Evolutionary conservation across 2,888 invertebrate genomes (phyloP).

Genomic region (Galerucella pusilla): DNA sequence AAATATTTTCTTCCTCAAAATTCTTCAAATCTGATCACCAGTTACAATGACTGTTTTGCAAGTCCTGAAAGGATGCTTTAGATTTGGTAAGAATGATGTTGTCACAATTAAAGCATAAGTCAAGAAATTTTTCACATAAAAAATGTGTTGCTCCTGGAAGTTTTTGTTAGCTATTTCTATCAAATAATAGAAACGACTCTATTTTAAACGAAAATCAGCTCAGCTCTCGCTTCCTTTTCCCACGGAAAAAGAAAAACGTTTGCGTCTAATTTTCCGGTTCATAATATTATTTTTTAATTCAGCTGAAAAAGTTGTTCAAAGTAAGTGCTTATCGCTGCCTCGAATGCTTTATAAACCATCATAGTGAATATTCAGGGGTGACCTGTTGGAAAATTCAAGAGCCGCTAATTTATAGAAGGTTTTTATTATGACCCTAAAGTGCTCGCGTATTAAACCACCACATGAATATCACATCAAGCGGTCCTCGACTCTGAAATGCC

Average conservation of each 20-base stretch:
- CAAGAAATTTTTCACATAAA: too few species aligned
- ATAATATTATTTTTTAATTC: constrained; percentile 24
- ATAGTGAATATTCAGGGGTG: constrained; percentile 35
- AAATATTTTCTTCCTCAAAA: too few species aligned
- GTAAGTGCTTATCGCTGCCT: constrained; percentile 28
- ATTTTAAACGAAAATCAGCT: not conserved
- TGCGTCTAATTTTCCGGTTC: constrained; percentile 20
- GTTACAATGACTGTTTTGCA: too few species aligned
- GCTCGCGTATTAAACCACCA: constrained; percentile 42
- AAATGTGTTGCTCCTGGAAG: too few species aligned
- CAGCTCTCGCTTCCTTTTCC: not conserved
- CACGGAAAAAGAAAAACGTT: constrained; percentile 1
- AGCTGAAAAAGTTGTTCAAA: constrained; percentile 31
- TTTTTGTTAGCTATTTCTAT: too few species aligned
- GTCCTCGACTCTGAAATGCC: constrained; percentile 34
- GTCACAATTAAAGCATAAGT: too few species aligned
- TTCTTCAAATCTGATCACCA: too few species aligned
- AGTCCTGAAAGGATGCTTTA: too few species aligned
- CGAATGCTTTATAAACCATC: constrained; percentile 28
- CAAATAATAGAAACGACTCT: not conserved
- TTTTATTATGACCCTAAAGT: constrained; percentile 44
- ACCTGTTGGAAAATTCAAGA: constrained; percentile 43
- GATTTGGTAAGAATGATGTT: too few species aligned
- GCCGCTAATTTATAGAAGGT: constrained; percentile 45
- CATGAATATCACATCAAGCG: constrained; percentile 45